Evolutionary conservation across 2,797 vertebrate genomes (phyloP), one percentile per base, ranked within the genome.

Genomic region (Cygnus olor): DNA sequence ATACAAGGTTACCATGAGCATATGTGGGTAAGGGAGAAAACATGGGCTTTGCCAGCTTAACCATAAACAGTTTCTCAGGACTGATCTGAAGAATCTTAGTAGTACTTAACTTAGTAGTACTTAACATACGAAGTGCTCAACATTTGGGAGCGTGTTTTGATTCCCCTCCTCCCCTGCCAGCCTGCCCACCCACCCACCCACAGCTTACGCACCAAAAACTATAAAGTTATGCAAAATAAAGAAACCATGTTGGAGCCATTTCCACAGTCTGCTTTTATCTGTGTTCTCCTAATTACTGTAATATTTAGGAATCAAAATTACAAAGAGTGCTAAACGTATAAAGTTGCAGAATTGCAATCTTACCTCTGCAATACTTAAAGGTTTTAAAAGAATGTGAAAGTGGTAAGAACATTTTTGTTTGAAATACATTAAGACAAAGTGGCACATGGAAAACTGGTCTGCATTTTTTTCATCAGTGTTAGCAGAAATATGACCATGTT

Each of bases 401-500:
- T 6, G 4, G 4, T 32, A 79, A 53, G 49, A 71, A 71, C 4
- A 2, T 24, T 36, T 45, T 17, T 12, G 49, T 54, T 70, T 22
- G 38, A 79, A 84, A 66, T 5, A 42, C 6, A 8, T 24, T 27
- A 27, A 1, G 28, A 60, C 27, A 60, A 88, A 85, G 53, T n/a
- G 91, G 22, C 56, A 85, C 11, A n/a, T 19, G 77, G 25, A 88
- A 83, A 82, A 45, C 6, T 9, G 10, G 5, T 15, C 68, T 49
- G 27, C 18, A 8, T 17, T 66, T 79, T 79, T 80, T 56, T 71
- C 60, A 88, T 7, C 47, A 79, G 40, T 14, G 22, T 40, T 18
- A 54, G 20, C 42, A 45, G 3, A 21, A 68, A 47, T 2, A 30
- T 40, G 25, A 72, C 30, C 0, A 0, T 0, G 4, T 85, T 15